Percentiles rank a stretch among this genome's conserved stretches.
These are phyloP conservation scores for Brevipalpus yothersi DNA, from an alignment of 1,140 invertebrate species.

Conservation along the genomic window DNA sequence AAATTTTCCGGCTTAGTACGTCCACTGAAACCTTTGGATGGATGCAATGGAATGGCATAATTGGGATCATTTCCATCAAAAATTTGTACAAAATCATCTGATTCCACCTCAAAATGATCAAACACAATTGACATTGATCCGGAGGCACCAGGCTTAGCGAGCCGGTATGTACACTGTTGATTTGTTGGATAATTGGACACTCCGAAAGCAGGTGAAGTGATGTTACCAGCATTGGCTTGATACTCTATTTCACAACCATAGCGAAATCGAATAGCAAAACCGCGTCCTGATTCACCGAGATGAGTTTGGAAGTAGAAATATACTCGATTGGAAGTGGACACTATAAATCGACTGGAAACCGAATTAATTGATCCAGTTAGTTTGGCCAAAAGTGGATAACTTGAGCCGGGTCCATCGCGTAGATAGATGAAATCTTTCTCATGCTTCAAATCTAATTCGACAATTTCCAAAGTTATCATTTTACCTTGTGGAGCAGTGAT, in stretches of 20 bases:
- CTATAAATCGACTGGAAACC: conserved; percentile 34
- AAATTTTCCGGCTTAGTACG: conserved; percentile 44
- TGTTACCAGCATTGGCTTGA: conserved; percentile 47
- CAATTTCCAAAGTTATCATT: conserved; percentile 60
- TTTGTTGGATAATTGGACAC: conserved; percentile 64
- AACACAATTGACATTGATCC: conserved; percentile 67
- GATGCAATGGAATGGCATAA: conserved; percentile 47
- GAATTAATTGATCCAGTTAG: conserved; percentile 59
- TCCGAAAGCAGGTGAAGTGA: conserved; percentile 62
- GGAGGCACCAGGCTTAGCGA: conserved; percentile 38
- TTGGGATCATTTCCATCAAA: conserved; percentile 32
- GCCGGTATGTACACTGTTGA: conserved; percentile 63
- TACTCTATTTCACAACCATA: conserved; percentile 38
- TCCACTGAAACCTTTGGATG: conserved; percentile 61
- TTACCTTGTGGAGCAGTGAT: conserved; percentile 62
- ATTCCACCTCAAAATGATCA: conserved; percentile 54
- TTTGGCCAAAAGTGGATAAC: conserved; percentile 49
- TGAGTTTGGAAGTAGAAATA: conserved; percentile 72
- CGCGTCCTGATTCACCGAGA: conserved; percentile 58
- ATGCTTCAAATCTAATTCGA: conserved; percentile 63
- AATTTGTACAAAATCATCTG: conserved; percentile 61
- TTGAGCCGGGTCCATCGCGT: conserved; percentile 63
- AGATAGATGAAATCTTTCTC: conserved; percentile 64
- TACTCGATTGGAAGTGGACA: conserved; percentile 63
- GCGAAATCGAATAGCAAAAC: conserved; percentile 70